Base-by-base conservation (phyloP, 30 jellyfish, hydroid and myxozoan species). In the Turritopsis rubra region DNA sequence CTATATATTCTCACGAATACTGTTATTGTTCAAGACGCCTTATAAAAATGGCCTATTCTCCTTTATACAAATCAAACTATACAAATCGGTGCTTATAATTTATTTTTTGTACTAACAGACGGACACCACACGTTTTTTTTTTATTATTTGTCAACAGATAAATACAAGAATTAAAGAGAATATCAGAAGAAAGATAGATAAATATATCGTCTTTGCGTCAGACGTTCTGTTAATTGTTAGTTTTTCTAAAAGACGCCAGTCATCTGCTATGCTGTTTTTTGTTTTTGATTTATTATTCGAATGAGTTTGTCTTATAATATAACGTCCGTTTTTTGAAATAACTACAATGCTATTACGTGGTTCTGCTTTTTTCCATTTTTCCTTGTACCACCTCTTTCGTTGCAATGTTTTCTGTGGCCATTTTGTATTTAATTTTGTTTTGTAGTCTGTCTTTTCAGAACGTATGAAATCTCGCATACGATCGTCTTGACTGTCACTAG, bases 201-300 rank as follows among this genome's bases (percentile, higher is more conserved):
- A 68, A 68, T 68, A 68, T 68, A 68, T 68, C 77, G 21, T 19
- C 77, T 68, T 68, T 68, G 77, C 16, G 77, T 27, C 30, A 19
- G 77, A 68, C 19, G 77, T 68, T 0, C 28, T 68, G 9, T 9
- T 68, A 27, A n/a, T 68, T 68, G 77, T 68, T 23, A n/a, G 30
- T 68, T 68, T 68, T 68, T 68, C 77, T n/a, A 68, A 7, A 68
- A 68, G 77, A 68, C 77, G 77, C 77, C 77, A 68, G 9, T 68
- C 30, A n/a, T 23, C 30, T 68, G 77, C 31, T 0, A 68, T 0
- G 19, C 30, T 68, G 0, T 23, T 27, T 68, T 68, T 27, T 41
- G 60, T 27, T 68, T 68, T 27, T 41, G 60, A 1, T 68, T 23
- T n/a, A 22, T 68, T 68, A 7, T 66, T 68, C 30, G 77, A 68